These are phyloP conservation scores for Platyura marginata DNA, from an alignment of 1,140 invertebrate genomes.

Conservation along the genomic window DNA sequence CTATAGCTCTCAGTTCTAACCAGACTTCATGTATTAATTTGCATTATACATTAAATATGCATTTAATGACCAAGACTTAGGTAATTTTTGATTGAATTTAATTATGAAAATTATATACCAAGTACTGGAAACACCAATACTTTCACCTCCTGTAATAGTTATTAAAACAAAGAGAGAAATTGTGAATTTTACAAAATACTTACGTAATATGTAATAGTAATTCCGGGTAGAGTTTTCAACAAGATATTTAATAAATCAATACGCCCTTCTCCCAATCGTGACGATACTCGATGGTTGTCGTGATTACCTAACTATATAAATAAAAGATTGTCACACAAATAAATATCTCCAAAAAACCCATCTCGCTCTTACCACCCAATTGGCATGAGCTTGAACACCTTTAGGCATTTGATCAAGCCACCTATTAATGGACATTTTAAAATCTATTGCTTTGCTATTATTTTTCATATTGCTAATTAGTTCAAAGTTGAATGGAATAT, in stretches of 20 bases:
- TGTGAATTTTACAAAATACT: too few relatives aligned
- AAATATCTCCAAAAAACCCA: too few relatives aligned
- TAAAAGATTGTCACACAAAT: neutral
- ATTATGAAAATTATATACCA: conserved; percentile 42
- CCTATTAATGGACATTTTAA: conserved; percentile 28
- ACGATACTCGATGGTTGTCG: conserved; percentile 37
- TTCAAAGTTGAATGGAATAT: conserved; percentile 47
- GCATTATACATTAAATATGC: too few relatives aligned
- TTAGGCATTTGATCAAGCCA: conserved; percentile 37
- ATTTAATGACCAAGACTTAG: too few relatives aligned
- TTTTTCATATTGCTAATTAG: conserved; percentile 28
- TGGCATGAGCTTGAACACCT: conserved; percentile 20
- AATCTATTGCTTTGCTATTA: conserved; percentile 30
- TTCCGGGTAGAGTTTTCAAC: conserved; percentile 46
- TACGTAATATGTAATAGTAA: conserved; percentile 46
- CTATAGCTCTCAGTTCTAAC: too few relatives aligned
- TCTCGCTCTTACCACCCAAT: conserved; percentile 28
- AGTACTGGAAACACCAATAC: conserved; percentile 21
- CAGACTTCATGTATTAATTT: too few relatives aligned
- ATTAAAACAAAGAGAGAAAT: too few relatives aligned
- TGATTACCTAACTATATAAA: conserved; percentile 46
- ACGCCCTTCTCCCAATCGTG: conserved; percentile 33
- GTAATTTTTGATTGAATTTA: too few relatives aligned
- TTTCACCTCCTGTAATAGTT: neutral
- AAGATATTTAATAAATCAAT: conserved; percentile 53